Base-by-base conservation (phyloP, 64 coral and sea anemone species). In the Orbicella faveolata region DNA sequence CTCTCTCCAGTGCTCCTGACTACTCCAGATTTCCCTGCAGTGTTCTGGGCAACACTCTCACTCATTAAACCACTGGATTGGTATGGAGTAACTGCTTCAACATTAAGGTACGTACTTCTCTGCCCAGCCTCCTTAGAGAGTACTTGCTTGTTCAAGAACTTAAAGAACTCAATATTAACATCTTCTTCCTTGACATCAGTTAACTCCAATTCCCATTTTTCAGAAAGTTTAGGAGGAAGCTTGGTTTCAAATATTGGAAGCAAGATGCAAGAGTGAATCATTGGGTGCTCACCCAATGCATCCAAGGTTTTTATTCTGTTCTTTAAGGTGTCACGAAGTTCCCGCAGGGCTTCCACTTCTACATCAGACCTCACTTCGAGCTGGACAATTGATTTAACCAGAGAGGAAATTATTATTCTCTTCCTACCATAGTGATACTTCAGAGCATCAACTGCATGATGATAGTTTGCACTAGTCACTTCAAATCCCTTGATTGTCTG, bases 401-500 rank as follows among this genome's bases (percentile, higher is more conserved):
- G 79, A 75, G 89, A 90, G 19, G 89, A 87, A 75, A 90, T 90
- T 35, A 90, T 79, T 35, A 91, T 79, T 75, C 89, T 39, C 37
- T 92, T 54, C 73, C 89, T 79, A 34, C 89, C 78, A 33, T 57
- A 92, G 30, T 89, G 69, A 70, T 92, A 84, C 52, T 95, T 33
- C 33, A 95, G 61, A 52, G 87, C 23, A 5, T 89, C 90, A 8
- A 89, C 79, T 25, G 94, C 89, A 5, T 74, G 25, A 1, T 82
- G 36, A 84, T 95, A 89, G 76, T 92, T 95, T 6, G 84, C 85
- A 55, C 83, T 77, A 77, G 88, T 80, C 8, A 90, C 81, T 74
- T 78, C 79, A 76, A 89, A 66, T 84, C 88, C 88, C 36, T 89
- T 72, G 51, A 87, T 55, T 34, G 80, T 72, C 9, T 76, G 72